Conservation (phyloP, 1,140 invertebrate species). For the Cydia strobilella region DNA sequence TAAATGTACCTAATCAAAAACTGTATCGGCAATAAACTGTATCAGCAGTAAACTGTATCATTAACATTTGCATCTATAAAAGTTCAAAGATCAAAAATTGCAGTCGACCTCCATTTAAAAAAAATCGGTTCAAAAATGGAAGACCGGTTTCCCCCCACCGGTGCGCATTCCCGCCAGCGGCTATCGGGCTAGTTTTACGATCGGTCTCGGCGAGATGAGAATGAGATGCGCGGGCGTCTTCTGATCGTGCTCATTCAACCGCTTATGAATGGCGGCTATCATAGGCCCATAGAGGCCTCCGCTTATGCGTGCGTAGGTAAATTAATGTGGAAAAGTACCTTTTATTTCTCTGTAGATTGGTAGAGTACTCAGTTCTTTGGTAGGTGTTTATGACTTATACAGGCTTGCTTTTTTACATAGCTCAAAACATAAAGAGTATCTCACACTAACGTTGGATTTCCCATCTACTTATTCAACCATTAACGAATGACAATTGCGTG, state of each 20-base stretch:
- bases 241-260: constrained; percentile 60
- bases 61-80: not conserved
- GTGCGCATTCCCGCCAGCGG: constrained; percentile 3
- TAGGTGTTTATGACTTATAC: too few relatives aligned
- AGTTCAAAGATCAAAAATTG: not conserved
- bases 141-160: not conserved
- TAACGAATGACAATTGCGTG: too few relatives aligned
- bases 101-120: not conserved
- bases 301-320: not conserved
- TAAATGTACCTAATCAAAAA: not conserved
- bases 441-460: too few relatives aligned
- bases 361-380: too few relatives aligned
- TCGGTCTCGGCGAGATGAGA: not conserved
- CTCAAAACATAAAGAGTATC: too few relatives aligned
- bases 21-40: not conserved
- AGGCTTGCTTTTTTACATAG: too few relatives aligned
- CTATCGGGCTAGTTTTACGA: not conserved
- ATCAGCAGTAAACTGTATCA: not conserved
- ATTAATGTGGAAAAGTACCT: constrained; percentile 1
- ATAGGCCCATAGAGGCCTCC: constrained; percentile 5
- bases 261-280: constrained; percentile 70
- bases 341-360: constrained; percentile 25
- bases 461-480: too few relatives aligned
- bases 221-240: constrained; percentile 49
- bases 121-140: constrained; percentile 1